Conservation (phyloP, 2,797 vertebrate genomes). For the Falco novaeseelandiae region DNA sequence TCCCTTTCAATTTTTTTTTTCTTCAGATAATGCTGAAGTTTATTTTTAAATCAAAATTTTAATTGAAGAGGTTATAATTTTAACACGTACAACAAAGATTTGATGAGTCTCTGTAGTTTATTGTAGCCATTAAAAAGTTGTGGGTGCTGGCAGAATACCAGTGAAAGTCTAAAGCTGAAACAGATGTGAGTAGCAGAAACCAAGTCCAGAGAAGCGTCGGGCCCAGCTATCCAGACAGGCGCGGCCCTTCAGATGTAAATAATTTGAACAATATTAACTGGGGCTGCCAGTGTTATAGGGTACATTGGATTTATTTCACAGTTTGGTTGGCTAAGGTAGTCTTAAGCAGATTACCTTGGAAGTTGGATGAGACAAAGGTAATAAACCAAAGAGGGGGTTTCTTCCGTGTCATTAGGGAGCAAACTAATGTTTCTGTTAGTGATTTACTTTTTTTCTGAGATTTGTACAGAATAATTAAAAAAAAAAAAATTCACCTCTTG, state of each 20-base stretch:
- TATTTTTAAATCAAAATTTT: conserved; percentile 75
- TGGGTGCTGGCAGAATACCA: conserved; percentile 82
- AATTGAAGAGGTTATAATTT: conserved; percentile 82
- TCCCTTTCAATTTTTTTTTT: conserved; percentile 17
- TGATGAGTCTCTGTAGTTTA: conserved; percentile 84
- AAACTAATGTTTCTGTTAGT: background rate
- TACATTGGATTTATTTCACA: conserved; percentile 49
- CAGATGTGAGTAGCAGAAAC: conserved; percentile 81
- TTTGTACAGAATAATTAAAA: background rate
- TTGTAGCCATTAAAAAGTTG: conserved; percentile 81
- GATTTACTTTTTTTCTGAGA: background rate
- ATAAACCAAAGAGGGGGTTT: background rate
- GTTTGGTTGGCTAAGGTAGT: conserved; percentile 35
- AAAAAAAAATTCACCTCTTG: background rate
- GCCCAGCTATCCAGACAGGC: conserved; percentile 65
- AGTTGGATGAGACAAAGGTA: background rate
- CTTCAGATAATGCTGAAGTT: conserved; percentile 43
- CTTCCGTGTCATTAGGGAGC: background rate
- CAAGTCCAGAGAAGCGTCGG: conserved; percentile 71
- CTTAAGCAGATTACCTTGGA: background rate
- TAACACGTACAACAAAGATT: conserved; percentile 82
- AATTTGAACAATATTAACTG: conserved; percentile 59
- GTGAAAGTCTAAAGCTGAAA: conserved; percentile 83
- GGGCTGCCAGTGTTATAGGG: conserved; percentile 20
- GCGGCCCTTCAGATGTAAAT: conserved; percentile 64